Evolutionary conservation across 2,797 vertebrate species (phyloP).

Genomic region (Miichthys miiuy): DNA sequence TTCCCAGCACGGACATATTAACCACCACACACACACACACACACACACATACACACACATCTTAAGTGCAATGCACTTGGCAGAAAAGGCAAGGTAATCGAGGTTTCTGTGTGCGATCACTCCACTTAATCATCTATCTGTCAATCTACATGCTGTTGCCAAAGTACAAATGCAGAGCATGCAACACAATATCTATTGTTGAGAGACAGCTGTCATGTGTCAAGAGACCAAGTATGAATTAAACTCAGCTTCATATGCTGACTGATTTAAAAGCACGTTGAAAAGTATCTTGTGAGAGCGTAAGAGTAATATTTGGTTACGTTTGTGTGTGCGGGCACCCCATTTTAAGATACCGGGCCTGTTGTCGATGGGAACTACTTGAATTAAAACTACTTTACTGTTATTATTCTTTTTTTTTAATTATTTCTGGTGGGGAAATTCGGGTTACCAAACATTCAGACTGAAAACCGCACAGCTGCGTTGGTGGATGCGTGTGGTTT

Average conservation of each 20-base stretch:
- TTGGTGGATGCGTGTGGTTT: slow-evolving; percentile 7
- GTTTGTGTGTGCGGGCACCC: slow-evolving; percentile 6
- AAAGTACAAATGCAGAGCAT: slow-evolving; percentile 58
- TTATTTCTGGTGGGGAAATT: neutral
- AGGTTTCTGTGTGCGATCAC: slow-evolving; percentile 41
- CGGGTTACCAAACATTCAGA: neutral
- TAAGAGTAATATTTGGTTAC: slow-evolving; percentile 42
- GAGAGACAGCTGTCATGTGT: slow-evolving; percentile 66
- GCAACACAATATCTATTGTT: slow-evolving; percentile 67
- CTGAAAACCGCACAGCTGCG: slow-evolving; percentile 1
- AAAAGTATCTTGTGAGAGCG: slow-evolving; percentile 52
- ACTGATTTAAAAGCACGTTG: slow-evolving; percentile 67
- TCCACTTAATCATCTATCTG: slow-evolving; percentile 64
- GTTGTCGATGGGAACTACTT: neutral
- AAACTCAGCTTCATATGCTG: slow-evolving; percentile 53
- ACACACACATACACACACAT: slow-evolving; percentile 39
- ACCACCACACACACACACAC: slow-evolving; percentile 10
- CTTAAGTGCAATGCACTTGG: slow-evolving; percentile 39
- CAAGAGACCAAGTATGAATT: slow-evolving; percentile 56
- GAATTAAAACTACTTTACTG: neutral
- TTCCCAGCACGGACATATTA: slow-evolving; percentile 57
- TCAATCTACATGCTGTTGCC: slow-evolving; percentile 55
- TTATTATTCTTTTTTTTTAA: neutral
- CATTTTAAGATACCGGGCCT: slow-evolving; percentile 3
- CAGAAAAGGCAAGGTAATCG: slow-evolving; percentile 40